Evolutionary conservation across 2,113 vertebrate species (phyloP), one percentile per base, ranked within the genome.

Genomic region (Emydocephalus ijimae): DNA sequence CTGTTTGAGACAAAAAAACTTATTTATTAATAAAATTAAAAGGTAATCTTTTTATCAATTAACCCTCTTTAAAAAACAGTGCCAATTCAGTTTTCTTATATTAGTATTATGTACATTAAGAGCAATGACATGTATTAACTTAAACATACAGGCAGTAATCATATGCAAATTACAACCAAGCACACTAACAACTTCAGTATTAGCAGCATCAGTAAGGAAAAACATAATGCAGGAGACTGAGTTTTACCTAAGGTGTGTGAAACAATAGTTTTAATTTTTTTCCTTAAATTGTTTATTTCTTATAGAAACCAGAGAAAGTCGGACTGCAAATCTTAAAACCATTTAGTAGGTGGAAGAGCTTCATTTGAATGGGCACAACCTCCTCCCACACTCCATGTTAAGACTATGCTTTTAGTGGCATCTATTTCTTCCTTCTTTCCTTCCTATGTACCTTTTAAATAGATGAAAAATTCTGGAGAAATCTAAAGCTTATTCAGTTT

Each of bases 11-110:
- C 57, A 95, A 96, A 92, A 95, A 94, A 96, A 91, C 1, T 23
- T 93, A 94, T 97, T 98, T 98, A 98, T 98, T 98, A 97, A 64
- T 97, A 97, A 97, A 97, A 61, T 95, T 93, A 96, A 93, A 89
- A 93, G 52, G 48, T 96, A 95, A 92, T 86, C 4, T 50, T 39
- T 88, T 95, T 94, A 94, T 94, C 52, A 92, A 55, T 81, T 81
- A 93, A 91, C 90, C 23, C 29, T 81, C 89, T 95, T 89, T 96
- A 96, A 96, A 97, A 96, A 23, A 87, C 91, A 96, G 88, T 93
- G 92, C 55, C 5, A 94, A 45, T 85, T 94, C 26, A 89, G 39
- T 21, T 26, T 94, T 74, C 88, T 95, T 93, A 34, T 92, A 94
- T 86, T 50, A 18, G 20, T 34, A 91, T 2, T 87, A 85, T 89